A percentile compares a stretch with the other conserved stretches of the same genome.
Evolutionary conservation across 2,113 vertebrate genomes (phyloP).

Genomic region (Gasterosteus aculeatus): DNA sequence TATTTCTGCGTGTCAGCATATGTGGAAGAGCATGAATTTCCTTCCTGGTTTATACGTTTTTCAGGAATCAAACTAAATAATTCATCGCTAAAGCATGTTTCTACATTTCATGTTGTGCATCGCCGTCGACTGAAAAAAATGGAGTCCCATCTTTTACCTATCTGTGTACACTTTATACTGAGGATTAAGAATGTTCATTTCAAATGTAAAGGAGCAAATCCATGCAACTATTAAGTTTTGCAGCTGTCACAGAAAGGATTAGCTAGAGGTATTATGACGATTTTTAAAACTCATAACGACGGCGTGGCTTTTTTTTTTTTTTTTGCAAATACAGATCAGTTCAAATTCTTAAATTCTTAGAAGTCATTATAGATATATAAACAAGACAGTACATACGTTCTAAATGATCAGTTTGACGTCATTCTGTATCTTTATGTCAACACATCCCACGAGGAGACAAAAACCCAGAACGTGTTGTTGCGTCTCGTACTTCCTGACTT

Average conservation of each 20-base stretch:
- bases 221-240: not conserved
- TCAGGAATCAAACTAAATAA: not conserved
- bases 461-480: not conserved
- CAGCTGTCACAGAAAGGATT: too few relatives aligned
- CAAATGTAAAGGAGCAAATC: constrained; percentile 38
- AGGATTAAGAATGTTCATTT: not conserved
- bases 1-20: not conserved
- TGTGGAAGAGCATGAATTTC: not conserved
- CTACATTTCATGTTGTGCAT: not conserved
- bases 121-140: constrained; percentile 1
- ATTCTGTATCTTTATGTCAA: not conserved
- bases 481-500: not conserved
- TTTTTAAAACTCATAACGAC: not conserved
- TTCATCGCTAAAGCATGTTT: not conserved
- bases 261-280: not conserved
- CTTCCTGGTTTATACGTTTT: not conserved
- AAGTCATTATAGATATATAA: not conserved
- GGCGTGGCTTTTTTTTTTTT: not conserved
- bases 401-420: not conserved
- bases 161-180: not conserved
- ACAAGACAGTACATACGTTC: too few relatives aligned
- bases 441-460: not conserved
- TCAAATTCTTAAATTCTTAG: not conserved
- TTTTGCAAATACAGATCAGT: not conserved
- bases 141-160: not conserved